Percentiles rank a stretch among this genome's conserved stretches.
These are phyloP conservation scores for Buteo buteo DNA, from an alignment of 2,113 vertebrate genomes.

Conservation along the genomic window DNA sequence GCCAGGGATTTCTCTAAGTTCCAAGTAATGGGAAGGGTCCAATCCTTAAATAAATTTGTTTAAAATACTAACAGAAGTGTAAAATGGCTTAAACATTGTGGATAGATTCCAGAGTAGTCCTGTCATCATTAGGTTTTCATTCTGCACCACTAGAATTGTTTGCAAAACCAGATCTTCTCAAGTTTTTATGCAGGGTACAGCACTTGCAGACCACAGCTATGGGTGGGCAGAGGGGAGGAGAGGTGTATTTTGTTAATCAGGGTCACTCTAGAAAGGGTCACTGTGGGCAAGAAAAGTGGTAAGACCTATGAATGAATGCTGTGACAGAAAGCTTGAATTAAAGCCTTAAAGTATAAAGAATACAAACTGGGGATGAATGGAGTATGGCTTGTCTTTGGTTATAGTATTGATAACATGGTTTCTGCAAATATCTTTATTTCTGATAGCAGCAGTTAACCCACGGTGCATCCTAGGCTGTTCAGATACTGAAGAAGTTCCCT, in stretches of 20 bases:
- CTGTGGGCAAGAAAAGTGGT: not conserved
- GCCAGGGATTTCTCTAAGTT: not conserved
- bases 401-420: accelerated
- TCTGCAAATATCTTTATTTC: not conserved
- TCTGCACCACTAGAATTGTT: not conserved
- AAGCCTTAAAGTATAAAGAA: not conserved
- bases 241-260: not conserved
- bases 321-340: not conserved
- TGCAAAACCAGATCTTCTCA: not conserved
- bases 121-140: accelerated
- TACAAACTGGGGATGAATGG: not conserved
- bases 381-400: not conserved
- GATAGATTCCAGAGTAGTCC: not conserved
- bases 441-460: too few relatives aligned
- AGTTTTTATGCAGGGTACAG: not conserved
- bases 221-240: not conserved
- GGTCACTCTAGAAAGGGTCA: not conserved
- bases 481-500: not conserved
- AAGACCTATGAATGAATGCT: too few relatives aligned
- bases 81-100: not conserved
- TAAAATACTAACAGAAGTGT: not conserved
- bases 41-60: not conserved
- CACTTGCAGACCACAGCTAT: accelerated
- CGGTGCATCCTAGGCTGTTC: accelerated
- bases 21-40: not conserved